phyloP scores from a whole-genome alignment of 2,113 vertebrate species.

The Brachypteracias leptosomus region DNA sequence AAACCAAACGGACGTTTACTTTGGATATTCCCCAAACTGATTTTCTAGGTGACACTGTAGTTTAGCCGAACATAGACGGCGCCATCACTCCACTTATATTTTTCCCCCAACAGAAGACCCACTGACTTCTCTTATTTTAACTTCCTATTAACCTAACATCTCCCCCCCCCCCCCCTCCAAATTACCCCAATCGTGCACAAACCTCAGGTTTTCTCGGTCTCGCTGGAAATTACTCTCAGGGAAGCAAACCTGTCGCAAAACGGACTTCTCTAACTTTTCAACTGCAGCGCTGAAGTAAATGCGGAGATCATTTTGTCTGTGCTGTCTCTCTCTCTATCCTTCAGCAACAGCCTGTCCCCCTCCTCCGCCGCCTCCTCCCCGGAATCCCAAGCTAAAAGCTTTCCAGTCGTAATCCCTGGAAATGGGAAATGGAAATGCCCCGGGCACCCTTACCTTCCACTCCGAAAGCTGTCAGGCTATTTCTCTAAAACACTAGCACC shows the following conservation, averaged over 20 bases:
- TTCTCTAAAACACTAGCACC: conserved; percentile 91
- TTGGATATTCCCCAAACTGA: conserved; percentile 74
- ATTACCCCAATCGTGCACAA: conserved; percentile 57
- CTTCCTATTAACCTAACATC: conserved; percentile 76
- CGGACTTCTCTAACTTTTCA: conserved; percentile 78
- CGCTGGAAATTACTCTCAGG: conserved; percentile 19
- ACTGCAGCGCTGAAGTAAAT: conserved; percentile 63
- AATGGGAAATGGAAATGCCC: conserved; percentile 44
- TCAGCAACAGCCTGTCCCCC: conserved; percentile 60
- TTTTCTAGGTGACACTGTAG: conserved; percentile 76
- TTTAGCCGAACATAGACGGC: conserved; percentile 81
- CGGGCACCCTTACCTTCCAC: conserved; percentile 90
- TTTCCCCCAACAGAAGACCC: conserved; percentile 60
- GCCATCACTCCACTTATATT: conserved; percentile 83
- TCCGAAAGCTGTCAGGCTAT: conserved; percentile 94
- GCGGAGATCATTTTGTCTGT: conserved; percentile 35
- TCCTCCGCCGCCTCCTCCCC: conserved; percentile 54
- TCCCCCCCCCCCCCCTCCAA: neutral
- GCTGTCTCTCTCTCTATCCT: neutral
- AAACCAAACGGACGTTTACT: conserved; percentile 68
- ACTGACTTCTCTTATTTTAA: conserved; percentile 76
- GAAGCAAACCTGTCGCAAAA: conserved; percentile 30
- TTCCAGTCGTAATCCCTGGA: conserved; percentile 25
- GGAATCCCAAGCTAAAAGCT: conserved; percentile 33
- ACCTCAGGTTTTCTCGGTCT: conserved; percentile 46